A percentile compares a stretch with the other conserved stretches of the same genome.
Evolutionary conservation across 2,113 vertebrate species (phyloP).

Genomic region (Podarcis raffonei): DNA sequence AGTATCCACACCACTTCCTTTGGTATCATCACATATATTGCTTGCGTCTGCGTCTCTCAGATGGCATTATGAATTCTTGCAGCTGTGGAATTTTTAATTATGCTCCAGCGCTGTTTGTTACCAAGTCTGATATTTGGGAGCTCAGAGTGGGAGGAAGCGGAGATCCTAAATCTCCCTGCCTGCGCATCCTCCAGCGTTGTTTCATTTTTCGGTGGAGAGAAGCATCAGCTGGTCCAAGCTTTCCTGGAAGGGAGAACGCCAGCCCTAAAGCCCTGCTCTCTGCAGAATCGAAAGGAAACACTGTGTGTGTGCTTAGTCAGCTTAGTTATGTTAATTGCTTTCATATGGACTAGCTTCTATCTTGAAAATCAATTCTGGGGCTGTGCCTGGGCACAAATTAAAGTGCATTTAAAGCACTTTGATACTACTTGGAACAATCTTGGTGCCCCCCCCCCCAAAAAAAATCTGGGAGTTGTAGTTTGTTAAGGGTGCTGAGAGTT

Average conservation of each 20-base stretch:
- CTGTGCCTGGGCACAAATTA: not conserved
- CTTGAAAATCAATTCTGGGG: not conserved
- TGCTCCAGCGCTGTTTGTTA: not conserved
- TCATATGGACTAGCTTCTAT: not conserved
- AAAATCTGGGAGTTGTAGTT: not conserved
- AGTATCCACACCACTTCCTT: not conserved
- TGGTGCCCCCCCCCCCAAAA: too few relatives aligned
- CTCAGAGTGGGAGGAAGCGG: too few relatives aligned
- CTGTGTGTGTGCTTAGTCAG: not conserved
- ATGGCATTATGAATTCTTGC: conserved; percentile 12
- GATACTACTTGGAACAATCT: too few relatives aligned
- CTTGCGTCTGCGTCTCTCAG: not conserved
- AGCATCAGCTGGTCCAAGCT: not conserved
- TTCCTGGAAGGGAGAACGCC: not conserved
- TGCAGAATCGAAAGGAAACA: not conserved
- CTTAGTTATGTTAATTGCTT: not conserved
- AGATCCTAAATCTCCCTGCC: not conserved
- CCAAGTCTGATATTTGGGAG: too few relatives aligned
- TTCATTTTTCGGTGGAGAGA: not conserved
- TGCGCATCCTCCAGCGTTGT: not conserved
- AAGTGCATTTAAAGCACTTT: too few relatives aligned
- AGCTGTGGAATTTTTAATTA: not conserved
- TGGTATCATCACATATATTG: not conserved
- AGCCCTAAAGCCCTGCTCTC: not conserved
- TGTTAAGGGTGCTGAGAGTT: too few relatives aligned